Base-by-base conservation (phyloP, 2,113 vertebrate genomes). In the Petromus typicus region DNA sequence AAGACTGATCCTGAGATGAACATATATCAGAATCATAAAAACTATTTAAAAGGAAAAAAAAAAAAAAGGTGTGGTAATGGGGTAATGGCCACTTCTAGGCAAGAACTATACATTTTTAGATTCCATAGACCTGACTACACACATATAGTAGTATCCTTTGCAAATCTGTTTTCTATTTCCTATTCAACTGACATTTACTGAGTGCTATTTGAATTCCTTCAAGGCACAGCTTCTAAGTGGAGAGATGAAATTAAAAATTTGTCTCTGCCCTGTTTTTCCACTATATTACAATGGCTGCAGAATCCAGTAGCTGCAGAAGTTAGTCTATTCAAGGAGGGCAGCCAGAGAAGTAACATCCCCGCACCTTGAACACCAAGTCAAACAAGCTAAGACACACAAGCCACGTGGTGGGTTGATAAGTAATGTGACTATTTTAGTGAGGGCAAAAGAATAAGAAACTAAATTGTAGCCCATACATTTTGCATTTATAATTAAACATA, bases 161-260 rank as follows among this genome's bases (percentile, higher is more conserved):
- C 27, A 61, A 59, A 51, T 78, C 32, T 86, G 34, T 48, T 51
- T 56, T 63, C 18, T 43, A 43, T 94, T 71, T 89, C 81, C 66
- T 51, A 88, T 32, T 82, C 76, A 76, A 16, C 85, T 79, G 88
- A 18, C 82, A 59, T 85, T 67, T 79, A 61, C 88, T 71, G 90
- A 85, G 40, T 61, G 64, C 81, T 27, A 57, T 45, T 61, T 66
- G 71, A 90, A 86, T 51, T 86, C 76, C 76, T 96, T 7, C n/a
- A 82, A 88, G 61, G 79, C 40, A 78, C 48, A 18, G 27, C 30
- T 89, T 75, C 87, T 57, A 63, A 66, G n/a, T 8, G 25, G 79
- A 84, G 22, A 80, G 16, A 63, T 13, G 16, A 95, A 87, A 93
- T 40, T 34, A 73, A 92, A 91, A 86, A 56, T 94, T 54, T 34